Percentiles rank a stretch among this genome's conserved stretches.
Evolutionary conservation across 2,888 invertebrate genomes (phyloP).

Genomic region (Allacma fusca): DNA sequence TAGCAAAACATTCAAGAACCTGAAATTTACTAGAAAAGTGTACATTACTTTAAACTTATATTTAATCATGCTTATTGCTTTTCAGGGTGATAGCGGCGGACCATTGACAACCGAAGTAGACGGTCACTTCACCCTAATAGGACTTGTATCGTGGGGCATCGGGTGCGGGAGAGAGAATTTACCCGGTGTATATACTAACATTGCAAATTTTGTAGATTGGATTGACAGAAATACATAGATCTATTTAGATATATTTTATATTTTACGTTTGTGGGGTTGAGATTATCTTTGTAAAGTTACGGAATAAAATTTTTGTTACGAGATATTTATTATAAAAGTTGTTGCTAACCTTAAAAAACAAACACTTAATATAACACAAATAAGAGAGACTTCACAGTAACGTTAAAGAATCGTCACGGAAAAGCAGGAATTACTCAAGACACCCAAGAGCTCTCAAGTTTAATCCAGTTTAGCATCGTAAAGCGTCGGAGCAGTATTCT

Average conservation of each 20-base stretch:
- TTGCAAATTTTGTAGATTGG: constrained; percentile 92
- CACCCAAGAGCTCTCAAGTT: no score
- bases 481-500: no score
- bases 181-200: constrained; percentile 91
- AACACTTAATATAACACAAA: no score
- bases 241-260: not conserved
- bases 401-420: no score
- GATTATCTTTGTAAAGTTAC: not conserved
- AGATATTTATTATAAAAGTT: not conserved
- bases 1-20: not conserved
- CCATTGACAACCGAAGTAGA: constrained; percentile 86
- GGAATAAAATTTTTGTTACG: constrained; percentile 4
- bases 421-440: no score
- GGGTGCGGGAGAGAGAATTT: constrained; percentile 85
- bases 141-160: constrained; percentile 80
- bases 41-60: no score
- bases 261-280: not conserved
- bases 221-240: constrained; percentile 69
- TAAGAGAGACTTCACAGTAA: no score
- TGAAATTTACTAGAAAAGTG: not conserved
- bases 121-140: constrained; percentile 85
- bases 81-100: constrained; percentile 77
- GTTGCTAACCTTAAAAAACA: no score
- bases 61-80: no score
- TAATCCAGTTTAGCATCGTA: no score